Evolutionary conservation across 2,888 invertebrate species (phyloP), one percentile per base, ranked within the genome.

Genomic region (Brenthis ino): DNA sequence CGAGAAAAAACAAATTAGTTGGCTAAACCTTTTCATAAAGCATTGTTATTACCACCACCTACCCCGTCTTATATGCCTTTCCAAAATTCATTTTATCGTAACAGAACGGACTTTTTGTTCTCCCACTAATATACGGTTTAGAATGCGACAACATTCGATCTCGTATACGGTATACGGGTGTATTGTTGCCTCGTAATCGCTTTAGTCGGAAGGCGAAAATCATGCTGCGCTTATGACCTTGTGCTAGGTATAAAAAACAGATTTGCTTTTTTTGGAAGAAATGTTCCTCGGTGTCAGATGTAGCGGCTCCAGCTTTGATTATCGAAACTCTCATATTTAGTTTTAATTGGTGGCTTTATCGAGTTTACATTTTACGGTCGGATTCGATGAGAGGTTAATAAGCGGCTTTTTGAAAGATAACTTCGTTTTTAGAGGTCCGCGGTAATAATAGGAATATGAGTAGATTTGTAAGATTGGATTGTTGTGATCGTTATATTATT

Each of bases 321-420:
- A 89, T 88, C 85, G 87, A 91, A 84, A 88, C 91, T 92, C 92
- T 93, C 93, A 91, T 93, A 89, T 93, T 92, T 91, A 92, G 92
- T 92, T 93, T 93, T 93, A 93, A 93, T 93, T 93, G 93, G 93
- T 93, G 91, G 91, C 91, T 91, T 93, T 92, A 93, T 92, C 92
- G 91, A 91, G 92, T 93, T 93, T 93, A 93, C 92, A 91, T 92
- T 93, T 93, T 93, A 92, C 93, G 93, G 93, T 92, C 89, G 86
- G 85, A 87, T 82, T 88, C 91, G 93, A 91, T 91, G 93, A 93
- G 91, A 91, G 91, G 92, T 91, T 92, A 93, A 92, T 92, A 92
- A 92, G 93, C 93, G 93, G 92, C 91, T 86, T 89, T 92, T 91
- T 91, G 89, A 91, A 89, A 91, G 87, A 87, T 87, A 90, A 85